Evolutionary conservation across 2,888 invertebrate genomes (phyloP), one percentile per base, ranked within the genome.

Genomic region (Uropetala carovei): DNA sequence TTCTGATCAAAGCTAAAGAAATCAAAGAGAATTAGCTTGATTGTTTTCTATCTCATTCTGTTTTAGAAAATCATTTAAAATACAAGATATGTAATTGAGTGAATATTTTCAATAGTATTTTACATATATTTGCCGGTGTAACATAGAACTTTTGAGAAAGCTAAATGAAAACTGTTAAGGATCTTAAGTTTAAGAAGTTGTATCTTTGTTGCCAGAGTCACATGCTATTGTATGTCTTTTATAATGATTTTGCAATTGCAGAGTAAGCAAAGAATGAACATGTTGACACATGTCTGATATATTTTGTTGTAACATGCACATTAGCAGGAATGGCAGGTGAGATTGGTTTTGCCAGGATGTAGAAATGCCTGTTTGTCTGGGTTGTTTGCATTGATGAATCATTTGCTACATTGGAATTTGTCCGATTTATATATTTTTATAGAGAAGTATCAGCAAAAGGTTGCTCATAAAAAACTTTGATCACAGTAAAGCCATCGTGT

Each of bases 401-500:
- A 5, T 43, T 43, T 43, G 43, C 43, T 83, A 83, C 27, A n/a
- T 83, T 57, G 83, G 83, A 83, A 56, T 43, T 83, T 83, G 83
- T 83, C 57, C 57, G 57, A 83, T 83, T 83, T 83, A 57, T 83
- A 83, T 83, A 83, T 83, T 83, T 83, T 83, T 83, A 83, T 83
- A 83, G 83, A 83, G 83, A 83, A 83, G 57, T 83, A 83, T 83
- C 83, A 83, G 16, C n/a, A n/a, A 57, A 83, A 83, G 83, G 57
- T 57, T 83, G 83, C 83, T 83, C 57, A 83, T 57, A 83, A 57
- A n/a, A n/a, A 83, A 83, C 83, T 57, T 43, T 83, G 83, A 83
- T 83, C 18, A 18, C 83, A 83, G 57, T 83, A 83, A 57, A 57
- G 83, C 83, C 83, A 83, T 57, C 83, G 27, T 83, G 83, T 83